These are phyloP conservation scores for Cataglyphis albicans DNA, from an alignment of 2,888 invertebrate genomes.

Conservation along the genomic window DNA sequence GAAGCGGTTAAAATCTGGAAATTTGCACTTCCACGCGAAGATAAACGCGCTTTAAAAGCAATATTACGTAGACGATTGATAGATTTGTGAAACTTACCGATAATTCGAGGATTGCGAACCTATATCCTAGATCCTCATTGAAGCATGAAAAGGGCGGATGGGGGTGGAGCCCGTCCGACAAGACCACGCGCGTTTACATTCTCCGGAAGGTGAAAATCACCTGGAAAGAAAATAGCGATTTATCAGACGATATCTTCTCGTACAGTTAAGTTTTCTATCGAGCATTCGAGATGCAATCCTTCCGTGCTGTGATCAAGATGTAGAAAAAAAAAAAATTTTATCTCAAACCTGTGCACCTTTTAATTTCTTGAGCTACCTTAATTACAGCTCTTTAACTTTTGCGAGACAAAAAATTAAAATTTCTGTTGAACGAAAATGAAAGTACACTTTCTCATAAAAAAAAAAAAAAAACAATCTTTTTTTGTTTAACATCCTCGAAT, in stretches of 20 bases:
- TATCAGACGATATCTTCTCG: not conserved
- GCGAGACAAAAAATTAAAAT: not conserved
- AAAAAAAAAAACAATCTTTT: not conserved
- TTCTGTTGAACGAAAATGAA: not conserved
- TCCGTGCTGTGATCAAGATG: not conserved
- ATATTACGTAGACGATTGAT: slow-evolving; percentile 12
- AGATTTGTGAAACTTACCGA: slow-evolving; percentile 43
- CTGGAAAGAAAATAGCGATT: slow-evolving; percentile 46
- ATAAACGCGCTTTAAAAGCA: slow-evolving; percentile 26
- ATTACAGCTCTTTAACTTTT: not conserved
- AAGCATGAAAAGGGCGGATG: slow-evolving; percentile 45
- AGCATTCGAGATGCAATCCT: not conserved
- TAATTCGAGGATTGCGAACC: slow-evolving; percentile 47
- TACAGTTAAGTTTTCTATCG: not conserved
- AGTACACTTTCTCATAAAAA: not conserved
- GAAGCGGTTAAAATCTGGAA: not conserved
- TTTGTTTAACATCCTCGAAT: not conserved
- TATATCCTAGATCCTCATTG: slow-evolving; percentile 55
- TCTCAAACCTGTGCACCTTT: not conserved
- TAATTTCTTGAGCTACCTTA: not conserved
- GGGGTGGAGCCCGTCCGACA: slow-evolving; percentile 53
- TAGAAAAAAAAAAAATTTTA: not conserved
- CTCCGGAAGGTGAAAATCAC: slow-evolving; percentile 46
- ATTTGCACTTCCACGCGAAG: not conserved
- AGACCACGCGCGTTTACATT: slow-evolving; percentile 59